A percentile compares a stretch with the other conserved stretches of the same genome.
phyloP scores from a whole-genome alignment of 1,140 invertebrate genomes.

The Drusus annulatus region DNA sequence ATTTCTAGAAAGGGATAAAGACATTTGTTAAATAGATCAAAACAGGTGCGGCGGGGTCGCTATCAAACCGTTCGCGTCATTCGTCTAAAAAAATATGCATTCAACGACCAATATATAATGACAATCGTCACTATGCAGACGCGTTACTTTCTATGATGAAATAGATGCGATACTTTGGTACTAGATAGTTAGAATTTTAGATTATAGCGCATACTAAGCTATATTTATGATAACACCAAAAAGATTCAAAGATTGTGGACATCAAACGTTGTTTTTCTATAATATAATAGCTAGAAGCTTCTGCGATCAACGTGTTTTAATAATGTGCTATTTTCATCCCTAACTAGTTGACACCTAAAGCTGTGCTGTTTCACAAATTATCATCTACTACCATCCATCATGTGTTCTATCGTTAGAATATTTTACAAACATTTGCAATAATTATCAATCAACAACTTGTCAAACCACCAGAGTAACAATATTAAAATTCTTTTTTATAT shows the following conservation, averaged over 20 bases:
- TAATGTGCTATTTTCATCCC: constrained; percentile 16
- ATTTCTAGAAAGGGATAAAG: neutral
- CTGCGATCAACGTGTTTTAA: constrained; percentile 18
- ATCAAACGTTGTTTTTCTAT: constrained; percentile 28
- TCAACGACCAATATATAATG: too few relatives aligned
- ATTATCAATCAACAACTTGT: constrained; percentile 29
- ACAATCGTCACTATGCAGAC: too few relatives aligned
- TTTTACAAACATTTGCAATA: constrained; percentile 31
- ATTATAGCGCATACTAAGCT: constrained; percentile 33
- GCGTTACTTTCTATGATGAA: too few relatives aligned
- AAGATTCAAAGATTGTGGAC: constrained; percentile 29
- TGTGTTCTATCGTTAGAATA: constrained; percentile 22
- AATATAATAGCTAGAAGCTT: constrained; percentile 28
- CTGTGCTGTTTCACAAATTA: constrained; percentile 20
- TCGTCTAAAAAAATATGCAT: too few relatives aligned
- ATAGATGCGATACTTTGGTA: too few relatives aligned
- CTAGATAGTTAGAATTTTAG: too few relatives aligned
- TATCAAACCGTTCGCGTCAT: too few relatives aligned
- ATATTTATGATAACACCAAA: constrained; percentile 33
- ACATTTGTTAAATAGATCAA: neutral
- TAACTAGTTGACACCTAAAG: constrained; percentile 27
- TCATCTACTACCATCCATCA: neutral
- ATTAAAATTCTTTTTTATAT: constrained; percentile 8
- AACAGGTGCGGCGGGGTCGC: too few relatives aligned
- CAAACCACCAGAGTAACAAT: constrained; percentile 28